Evolutionary conservation across 2,888 invertebrate species (phyloP), one percentile per base, ranked within the genome.

Genomic region (Pediacus dermestoides): DNA sequence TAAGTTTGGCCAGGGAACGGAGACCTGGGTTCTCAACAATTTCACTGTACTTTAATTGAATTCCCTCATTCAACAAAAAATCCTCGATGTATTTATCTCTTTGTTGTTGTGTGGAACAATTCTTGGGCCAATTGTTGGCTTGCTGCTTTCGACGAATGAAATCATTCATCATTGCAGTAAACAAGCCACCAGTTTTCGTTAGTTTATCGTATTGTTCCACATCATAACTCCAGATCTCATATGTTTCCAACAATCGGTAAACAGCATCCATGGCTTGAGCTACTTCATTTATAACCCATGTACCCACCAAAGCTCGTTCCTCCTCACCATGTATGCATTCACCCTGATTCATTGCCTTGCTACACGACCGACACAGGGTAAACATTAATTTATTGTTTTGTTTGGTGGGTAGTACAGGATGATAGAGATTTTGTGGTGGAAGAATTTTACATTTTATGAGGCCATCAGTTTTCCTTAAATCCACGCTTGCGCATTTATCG

Each of bases 291-390:
- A 54, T 50, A 10, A 45, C 39, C 34, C 44, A 41, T 0, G 42
- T 42, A 3, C 37, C 39, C 3, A n/a, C 30, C 7, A 47, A 9
- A 2, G 42, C 7, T 12, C 37, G 34, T 30, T 44, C 39, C 21
- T 39, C 32, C 7, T 34, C 25, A n/a, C 35, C 44, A 39, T 68
- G 64, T 2, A n/a, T 16, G 38, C 67, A 70, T 1, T 46, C 42
- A 1, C 39, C 23, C 22, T 53, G 45, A 26, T 46, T 40, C 23
- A 53, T 23, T 11, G 31, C 44, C 16, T 63, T 55, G 16, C 48
- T 58, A 44, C 66, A 66, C 1, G 46, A 50, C 6, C 52, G 43
- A 50, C 67, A 67, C 2, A 69, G 39, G 1, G 53, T 42, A 48
- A 67, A 68, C 43, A 61, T 52, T n/a, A 67, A 34, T 33, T 47